Evolutionary conservation across 2,113 vertebrate species (phyloP).

Genomic region (Vombatus ursinus): DNA sequence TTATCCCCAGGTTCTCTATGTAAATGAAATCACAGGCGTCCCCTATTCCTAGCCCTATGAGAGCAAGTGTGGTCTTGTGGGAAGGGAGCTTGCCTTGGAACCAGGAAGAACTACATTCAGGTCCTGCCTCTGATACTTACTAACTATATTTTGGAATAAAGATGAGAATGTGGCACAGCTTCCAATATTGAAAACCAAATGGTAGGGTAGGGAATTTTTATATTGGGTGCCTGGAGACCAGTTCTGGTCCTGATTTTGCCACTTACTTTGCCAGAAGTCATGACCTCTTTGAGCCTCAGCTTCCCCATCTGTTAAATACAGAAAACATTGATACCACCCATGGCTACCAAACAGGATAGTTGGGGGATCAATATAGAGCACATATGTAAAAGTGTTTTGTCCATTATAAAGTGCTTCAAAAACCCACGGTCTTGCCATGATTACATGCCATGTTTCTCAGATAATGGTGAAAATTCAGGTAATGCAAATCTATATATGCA

Average conservation of each 20-base stretch:
- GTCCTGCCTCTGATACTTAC: not conserved
- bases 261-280: not conserved
- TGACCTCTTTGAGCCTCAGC: not conserved
- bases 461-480: not conserved
- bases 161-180: not conserved
- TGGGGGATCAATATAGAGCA: not conserved
- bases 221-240: not conserved
- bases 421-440: not conserved
- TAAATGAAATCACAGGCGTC: not conserved
- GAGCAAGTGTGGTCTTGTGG: not conserved
- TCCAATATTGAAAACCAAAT: not conserved
- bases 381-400: not conserved
- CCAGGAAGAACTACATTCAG: not conserved
- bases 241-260: not conserved
- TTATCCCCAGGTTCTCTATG: not conserved
- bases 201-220: not conserved
- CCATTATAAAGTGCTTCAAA: not conserved
- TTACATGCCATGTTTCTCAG: not conserved
- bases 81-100: not conserved
- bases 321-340: not conserved
- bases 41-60: not conserved
- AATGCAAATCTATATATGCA: not conserved
- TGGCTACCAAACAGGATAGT: not conserved
- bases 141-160: not conserved
- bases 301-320: slow-evolving; percentile 39